A percentile compares a stretch with the other conserved stretches of the same genome.
phyloP scores from a whole-genome alignment of 2,797 vertebrate species.

The Chelon labrosus region DNA sequence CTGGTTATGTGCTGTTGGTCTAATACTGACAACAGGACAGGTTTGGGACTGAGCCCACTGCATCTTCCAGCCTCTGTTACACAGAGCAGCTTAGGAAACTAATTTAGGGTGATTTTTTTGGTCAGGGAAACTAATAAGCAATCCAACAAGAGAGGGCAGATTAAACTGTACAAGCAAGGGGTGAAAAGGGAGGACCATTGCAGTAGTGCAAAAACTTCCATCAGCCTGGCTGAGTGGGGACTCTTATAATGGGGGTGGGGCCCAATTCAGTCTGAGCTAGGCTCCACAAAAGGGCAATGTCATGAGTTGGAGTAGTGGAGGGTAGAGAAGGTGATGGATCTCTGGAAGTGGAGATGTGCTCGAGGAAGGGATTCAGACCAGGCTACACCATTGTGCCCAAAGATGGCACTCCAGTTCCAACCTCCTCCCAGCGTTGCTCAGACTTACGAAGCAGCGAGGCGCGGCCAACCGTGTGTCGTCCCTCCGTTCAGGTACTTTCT shows the following conservation, averaged over 20 bases:
- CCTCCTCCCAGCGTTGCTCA: conserved; percentile 19
- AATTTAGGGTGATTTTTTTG: conserved; percentile 1
- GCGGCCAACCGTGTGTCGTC: neutral
- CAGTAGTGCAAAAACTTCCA: conserved; percentile 82
- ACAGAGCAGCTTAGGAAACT: conserved; percentile 69
- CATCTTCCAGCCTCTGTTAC: conserved; percentile 70
- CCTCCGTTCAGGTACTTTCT: conserved; percentile 34
- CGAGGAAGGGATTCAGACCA: conserved; percentile 17
- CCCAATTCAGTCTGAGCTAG: conserved; percentile 52
- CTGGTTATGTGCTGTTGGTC: conserved; percentile 41
- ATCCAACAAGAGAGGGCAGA: conserved; percentile 4
- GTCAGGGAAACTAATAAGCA: neutral
- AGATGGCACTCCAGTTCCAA: conserved; percentile 44
- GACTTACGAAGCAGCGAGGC: conserved; percentile 13
- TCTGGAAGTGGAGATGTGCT: conserved; percentile 29
- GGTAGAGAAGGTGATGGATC: conserved; percentile 21
- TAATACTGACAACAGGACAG: conserved; percentile 78
- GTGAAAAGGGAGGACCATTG: conserved; percentile 45
- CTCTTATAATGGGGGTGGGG: conserved; percentile 13
- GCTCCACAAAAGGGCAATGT: conserved; percentile 48
- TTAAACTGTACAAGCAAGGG: conserved; percentile 23
- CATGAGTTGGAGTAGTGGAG: neutral
- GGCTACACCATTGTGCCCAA: conserved; percentile 27
- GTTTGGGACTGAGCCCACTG: conserved; percentile 69
- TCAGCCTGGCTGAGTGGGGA: conserved; percentile 65